These are phyloP conservation scores for Muscicapa striata DNA, from an alignment of 2,797 vertebrate species.

Conservation along the genomic window DNA sequence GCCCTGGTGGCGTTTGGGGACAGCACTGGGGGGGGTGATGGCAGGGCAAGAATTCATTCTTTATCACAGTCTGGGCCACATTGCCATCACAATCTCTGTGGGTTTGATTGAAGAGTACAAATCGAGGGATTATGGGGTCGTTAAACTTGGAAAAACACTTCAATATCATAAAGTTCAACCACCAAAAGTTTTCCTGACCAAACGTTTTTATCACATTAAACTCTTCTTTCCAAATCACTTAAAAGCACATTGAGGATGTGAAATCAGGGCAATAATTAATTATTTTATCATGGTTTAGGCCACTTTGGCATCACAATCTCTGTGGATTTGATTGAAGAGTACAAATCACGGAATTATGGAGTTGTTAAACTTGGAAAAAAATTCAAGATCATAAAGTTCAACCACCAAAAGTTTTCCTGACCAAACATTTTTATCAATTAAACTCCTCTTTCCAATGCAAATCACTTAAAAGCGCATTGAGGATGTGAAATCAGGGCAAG, in stretches of 20 bases:
- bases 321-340: background rate
- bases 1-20: background rate
- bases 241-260: rapidly evolving
- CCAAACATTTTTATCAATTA: background rate
- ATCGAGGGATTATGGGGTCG: too few species aligned
- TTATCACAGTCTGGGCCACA: background rate
- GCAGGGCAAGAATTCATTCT: background rate
- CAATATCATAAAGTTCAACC: too few species aligned
- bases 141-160: background rate
- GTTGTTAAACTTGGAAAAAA: background rate
- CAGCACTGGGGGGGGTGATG: rapidly evolving
- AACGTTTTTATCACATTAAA: background rate
- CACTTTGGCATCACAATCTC: background rate
- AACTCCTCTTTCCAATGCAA: rapidly evolving
- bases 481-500: too few species aligned
- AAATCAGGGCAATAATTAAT: background rate
- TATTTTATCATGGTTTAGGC: rapidly evolving
- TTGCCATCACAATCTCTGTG: too few species aligned
- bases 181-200: background rate
- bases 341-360: background rate
- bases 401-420: background rate
- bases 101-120: too few species aligned
- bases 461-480: rapidly evolving
- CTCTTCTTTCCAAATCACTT: background rate
- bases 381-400: background rate